phyloP scores from a whole-genome alignment of 2,113 vertebrate genomes.

The Cichladusa arquata region DNA sequence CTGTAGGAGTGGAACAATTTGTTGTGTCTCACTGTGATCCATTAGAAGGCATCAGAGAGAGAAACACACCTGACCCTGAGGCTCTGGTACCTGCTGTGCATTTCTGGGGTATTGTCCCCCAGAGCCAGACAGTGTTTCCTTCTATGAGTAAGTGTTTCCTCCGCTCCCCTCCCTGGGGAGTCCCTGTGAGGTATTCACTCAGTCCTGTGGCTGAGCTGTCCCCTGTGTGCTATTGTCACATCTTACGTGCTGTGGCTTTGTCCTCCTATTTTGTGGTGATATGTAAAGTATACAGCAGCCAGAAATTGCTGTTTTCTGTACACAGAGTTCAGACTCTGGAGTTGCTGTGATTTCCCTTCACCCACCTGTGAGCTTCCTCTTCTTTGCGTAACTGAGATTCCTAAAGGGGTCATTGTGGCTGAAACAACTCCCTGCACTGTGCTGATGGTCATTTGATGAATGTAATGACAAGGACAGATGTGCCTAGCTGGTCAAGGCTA shows the following conservation, averaged over 20 bases:
- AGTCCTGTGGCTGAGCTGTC: background rate
- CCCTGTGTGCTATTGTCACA: fast-evolving
- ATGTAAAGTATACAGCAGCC: background rate
- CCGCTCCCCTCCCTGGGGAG: background rate
- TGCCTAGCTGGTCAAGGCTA: background rate
- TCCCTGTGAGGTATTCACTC: background rate
- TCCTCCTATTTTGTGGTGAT: background rate
- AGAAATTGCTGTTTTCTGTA: background rate
- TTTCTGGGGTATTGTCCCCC: background rate
- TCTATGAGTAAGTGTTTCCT: constrained; percentile 22
- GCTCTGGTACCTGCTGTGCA: background rate
- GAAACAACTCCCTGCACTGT: background rate
- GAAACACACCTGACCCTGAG: background rate
- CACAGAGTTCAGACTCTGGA: background rate
- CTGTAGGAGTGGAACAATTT: background rate
- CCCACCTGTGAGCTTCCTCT: background rate
- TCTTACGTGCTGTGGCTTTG: background rate
- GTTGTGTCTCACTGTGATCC: background rate
- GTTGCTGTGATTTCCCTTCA: background rate
- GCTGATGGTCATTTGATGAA: background rate
- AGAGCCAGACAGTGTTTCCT: background rate
- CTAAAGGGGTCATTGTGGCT: background rate
- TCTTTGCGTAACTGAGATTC: background rate
- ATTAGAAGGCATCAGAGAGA: background rate
- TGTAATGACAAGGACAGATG: background rate